These are phyloP conservation scores for Atlantisia rogersi DNA, from an alignment of 2,113 vertebrate genomes.

Conservation along the genomic window DNA sequence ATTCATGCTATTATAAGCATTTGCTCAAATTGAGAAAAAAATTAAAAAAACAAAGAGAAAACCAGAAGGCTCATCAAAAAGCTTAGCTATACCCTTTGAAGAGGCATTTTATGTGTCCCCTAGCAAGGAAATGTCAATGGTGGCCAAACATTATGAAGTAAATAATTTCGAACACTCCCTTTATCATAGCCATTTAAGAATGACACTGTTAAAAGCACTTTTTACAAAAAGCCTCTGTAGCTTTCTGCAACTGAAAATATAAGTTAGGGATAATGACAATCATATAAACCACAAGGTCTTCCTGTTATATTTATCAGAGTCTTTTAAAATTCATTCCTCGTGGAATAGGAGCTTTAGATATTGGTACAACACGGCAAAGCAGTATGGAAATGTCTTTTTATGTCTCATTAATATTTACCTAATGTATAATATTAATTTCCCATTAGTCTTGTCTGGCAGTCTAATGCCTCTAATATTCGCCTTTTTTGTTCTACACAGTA, in stretches of 20 bases:
- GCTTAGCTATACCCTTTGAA: neutral
- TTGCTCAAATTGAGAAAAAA: neutral
- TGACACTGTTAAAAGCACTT: neutral
- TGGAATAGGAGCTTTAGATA: neutral
- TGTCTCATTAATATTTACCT: slow-evolving; percentile 8
- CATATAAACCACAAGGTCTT: neutral
- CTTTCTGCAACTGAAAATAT: neutral
- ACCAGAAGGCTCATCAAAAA: neutral
- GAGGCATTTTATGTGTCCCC: neutral
- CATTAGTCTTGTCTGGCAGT: slow-evolving; percentile 6
- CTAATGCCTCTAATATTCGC: slow-evolving; percentile 20
- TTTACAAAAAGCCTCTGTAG: neutral
- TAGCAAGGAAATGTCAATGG: neutral
- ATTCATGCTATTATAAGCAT: neutral
- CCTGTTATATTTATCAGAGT: neutral
- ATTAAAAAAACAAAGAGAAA: neutral
- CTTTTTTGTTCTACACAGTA: slow-evolving; percentile 12
- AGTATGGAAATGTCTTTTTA: neutral
- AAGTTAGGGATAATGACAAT: neutral
- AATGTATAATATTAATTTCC: slow-evolving; percentile 11
- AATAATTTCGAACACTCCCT: neutral
- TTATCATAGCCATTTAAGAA: neutral
- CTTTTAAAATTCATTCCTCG: neutral
- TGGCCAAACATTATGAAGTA: neutral
- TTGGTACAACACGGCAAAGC: neutral